phyloP scores from a whole-genome alignment of 1,140 invertebrate genomes.

The Elysia chlorotica region DNA sequence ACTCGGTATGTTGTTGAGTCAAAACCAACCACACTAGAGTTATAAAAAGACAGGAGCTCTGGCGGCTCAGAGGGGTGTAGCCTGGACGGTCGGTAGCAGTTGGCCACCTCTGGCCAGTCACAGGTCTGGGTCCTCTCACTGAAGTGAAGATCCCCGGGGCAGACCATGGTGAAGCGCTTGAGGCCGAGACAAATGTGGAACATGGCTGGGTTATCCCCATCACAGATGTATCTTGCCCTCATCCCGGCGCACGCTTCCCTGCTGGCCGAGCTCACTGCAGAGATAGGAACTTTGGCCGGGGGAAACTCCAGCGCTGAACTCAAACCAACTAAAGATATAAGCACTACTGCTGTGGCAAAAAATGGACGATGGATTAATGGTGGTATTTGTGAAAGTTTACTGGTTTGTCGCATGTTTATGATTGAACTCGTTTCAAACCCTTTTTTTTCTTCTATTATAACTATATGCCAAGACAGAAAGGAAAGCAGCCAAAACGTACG shows the following conservation, averaged over 20 bases:
- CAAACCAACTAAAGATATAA: too few species aligned
- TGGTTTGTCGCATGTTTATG: too few species aligned
- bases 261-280: too few species aligned
- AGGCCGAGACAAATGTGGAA: conserved; percentile 33
- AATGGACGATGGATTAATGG: too few species aligned
- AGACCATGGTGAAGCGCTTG: conserved; percentile 26
- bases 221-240: conserved; percentile 27
- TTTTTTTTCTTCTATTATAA: too few species aligned
- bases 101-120: conserved; percentile 35
- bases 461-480: too few species aligned
- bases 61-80: not conserved
- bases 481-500: too few species aligned
- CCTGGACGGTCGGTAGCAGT: not conserved
- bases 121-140: conserved; percentile 32
- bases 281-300: too few species aligned
- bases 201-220: conserved; percentile 23
- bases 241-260: conserved; percentile 20
- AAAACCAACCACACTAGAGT: not conserved
- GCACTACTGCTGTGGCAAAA: too few species aligned
- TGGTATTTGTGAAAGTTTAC: too few species aligned
- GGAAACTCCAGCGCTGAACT: too few species aligned
- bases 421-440: too few species aligned
- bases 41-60: not conserved
- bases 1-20: not conserved
- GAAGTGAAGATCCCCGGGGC: conserved; percentile 34